Evolutionary conservation across 2,888 invertebrate species (phyloP), one percentile per base, ranked within the genome.

Genomic region (Psococerastis gibbosa): DNA sequence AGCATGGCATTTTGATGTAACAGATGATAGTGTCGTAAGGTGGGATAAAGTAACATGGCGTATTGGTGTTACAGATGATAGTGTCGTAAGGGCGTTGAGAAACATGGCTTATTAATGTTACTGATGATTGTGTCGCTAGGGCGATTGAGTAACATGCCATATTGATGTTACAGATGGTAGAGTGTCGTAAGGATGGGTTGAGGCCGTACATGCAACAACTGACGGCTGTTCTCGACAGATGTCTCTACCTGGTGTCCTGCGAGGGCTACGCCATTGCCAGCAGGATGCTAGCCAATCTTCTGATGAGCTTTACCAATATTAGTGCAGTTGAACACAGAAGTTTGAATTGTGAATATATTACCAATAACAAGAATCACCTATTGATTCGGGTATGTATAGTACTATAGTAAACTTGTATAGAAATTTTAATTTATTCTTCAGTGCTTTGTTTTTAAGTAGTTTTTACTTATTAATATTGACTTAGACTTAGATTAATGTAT

Each of bases 321-420:
- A 69, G 71, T 49, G 67, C 78, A 9, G 62, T 66, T 33, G 74
- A 80, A 55, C 70, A 71, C 63, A 62, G 69, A 51, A 76, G 76
- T 56, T 66, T 69, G 1, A 60, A 69, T 0, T 61, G 66, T 16
- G 68, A 75, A 48, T 75, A 73, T 52, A 71, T 73, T 16, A 64
- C 66, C 32, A 74, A 75, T 0, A 66, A 79, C 1, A 66, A 73
- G 46, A 73, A 78, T 45, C 77, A 75, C 63, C 64, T 84, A 35
- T 75, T 82, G 8, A 68, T 85, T 43, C 56, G 67, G 60, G 72
- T 72, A 18, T 35, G 56, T 55, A 35, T 17, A 68, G 73, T 78
- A 85, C 51, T 94, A 91, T 92, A 91, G 85, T 0, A 68, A 69
- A 47, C 68, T 78, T 0, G 71, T n/a, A n/a, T n/a, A n/a, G n/a